phyloP scores from a whole-genome alignment of 2,888 invertebrate species.

The Clitarchus hookeri region DNA sequence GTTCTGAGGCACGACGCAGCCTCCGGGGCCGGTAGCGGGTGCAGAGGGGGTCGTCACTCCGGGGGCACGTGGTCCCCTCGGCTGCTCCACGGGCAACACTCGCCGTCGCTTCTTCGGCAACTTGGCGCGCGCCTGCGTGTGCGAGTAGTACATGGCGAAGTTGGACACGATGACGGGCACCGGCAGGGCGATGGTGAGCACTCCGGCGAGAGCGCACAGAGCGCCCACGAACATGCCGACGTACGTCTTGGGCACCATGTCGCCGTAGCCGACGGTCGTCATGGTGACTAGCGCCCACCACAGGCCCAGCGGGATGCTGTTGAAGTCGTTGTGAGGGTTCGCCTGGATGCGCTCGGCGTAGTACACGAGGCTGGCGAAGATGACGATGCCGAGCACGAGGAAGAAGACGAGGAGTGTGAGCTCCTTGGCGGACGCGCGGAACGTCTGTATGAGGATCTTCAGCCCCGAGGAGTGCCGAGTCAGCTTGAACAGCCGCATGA shows the following conservation, averaged over 20 bases:
- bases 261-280: conserved; percentile 98
- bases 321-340: conserved; percentile 96
- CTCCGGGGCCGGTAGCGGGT: conserved; percentile 43
- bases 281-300: conserved; percentile 99
- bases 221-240: conserved; percentile 99
- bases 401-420: conserved; percentile 95
- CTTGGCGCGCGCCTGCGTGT: conserved; percentile 94
- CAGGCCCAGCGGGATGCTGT: conserved; percentile 94
- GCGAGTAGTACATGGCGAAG: conserved; percentile 96
- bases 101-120: conserved; percentile 97
- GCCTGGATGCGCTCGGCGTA: conserved; percentile 96
- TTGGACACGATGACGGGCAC: conserved; percentile 99
- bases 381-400: conserved; percentile 95
- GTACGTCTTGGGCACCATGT: conserved; percentile 98
- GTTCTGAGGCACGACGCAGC: conserved; percentile 58
- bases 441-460: conserved; percentile 97
- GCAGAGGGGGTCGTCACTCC: conserved; percentile 49
- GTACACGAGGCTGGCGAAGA: conserved; percentile 97
- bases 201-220: conserved; percentile 96
- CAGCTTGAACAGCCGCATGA: conserved; percentile 96
- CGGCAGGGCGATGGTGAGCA: conserved; percentile 97
- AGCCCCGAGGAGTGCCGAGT: conserved; percentile 96
- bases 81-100: conserved; percentile 94
- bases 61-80: conserved; percentile 64
- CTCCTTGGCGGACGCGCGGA: conserved; percentile 96